phyloP scores from a whole-genome alignment of 2,888 invertebrate genomes.

The Hydriomena furcata region DNA sequence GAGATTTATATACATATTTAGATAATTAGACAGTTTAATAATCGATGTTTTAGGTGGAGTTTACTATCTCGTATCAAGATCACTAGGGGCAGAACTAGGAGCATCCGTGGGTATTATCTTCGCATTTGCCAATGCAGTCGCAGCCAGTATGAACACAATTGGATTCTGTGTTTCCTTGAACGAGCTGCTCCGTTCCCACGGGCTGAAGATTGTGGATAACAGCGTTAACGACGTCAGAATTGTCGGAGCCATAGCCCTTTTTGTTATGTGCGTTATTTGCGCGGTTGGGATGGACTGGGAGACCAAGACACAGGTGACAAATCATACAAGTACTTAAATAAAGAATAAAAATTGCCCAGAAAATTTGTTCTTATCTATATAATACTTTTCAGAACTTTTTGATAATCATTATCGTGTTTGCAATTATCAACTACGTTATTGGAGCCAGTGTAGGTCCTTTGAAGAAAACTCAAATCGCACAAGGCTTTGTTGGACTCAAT shows the following conservation, averaged over 20 bases:
- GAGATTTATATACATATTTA: no score
- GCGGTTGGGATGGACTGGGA: conserved; percentile 98
- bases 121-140: conserved; percentile 97
- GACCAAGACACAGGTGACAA: conserved; percentile 88
- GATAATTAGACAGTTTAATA: no score
- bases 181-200: conserved; percentile 85
- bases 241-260: conserved; percentile 89
- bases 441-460: conserved; percentile 91
- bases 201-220: conserved; percentile 88
- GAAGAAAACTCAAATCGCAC: conserved; percentile 73
- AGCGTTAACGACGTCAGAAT: conserved; percentile 90
- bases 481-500: conserved; percentile 92
- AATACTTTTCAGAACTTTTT: conserved; percentile 87
- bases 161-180: conserved; percentile 97
- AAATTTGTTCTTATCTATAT: neutral
- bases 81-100: conserved; percentile 97
- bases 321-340: neutral
- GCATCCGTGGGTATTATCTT: conserved; percentile 98
- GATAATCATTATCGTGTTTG: conserved; percentile 89
- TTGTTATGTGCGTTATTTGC: conserved; percentile 92
- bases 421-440: conserved; percentile 92
- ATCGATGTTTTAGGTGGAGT: conserved; percentile 89
- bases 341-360: no score
- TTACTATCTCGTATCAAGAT: conserved; percentile 97
- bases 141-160: conserved; percentile 98